Conservation (phyloP, 2,113 vertebrate genomes). For the Raja brachyura region DNA sequence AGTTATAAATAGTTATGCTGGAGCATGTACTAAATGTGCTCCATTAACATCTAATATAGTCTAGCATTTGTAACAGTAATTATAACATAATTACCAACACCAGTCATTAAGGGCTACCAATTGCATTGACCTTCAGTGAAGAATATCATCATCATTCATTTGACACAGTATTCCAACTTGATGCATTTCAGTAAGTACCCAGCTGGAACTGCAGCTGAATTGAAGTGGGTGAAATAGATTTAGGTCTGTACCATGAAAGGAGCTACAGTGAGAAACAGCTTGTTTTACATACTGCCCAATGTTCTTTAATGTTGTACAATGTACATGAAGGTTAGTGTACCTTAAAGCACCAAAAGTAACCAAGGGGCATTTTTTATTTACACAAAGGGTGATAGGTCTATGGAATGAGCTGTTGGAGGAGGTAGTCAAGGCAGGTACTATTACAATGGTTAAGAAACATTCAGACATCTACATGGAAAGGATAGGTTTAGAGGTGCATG, state of each 20-base stretch:
- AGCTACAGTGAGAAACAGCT: not conserved
- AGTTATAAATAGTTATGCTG: not conserved
- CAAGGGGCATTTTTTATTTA: no score
- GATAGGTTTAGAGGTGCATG: no score
- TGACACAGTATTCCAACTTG: not conserved
- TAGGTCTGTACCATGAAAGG: not conserved
- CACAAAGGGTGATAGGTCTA: no score
- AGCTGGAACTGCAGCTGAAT: not conserved
- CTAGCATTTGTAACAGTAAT: not conserved
- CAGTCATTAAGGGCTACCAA: not conserved
- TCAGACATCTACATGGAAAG: no score
- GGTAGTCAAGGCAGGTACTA: no score
- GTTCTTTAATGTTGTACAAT: not conserved
- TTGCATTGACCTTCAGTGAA: not conserved
- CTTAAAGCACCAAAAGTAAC: no score
- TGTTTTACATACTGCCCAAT: not conserved
- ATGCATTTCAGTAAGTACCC: not conserved
- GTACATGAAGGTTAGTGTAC: no score
- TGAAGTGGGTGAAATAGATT: not conserved
- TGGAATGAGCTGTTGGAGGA: no score
- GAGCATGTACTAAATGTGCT: not conserved
- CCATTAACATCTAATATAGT: constrained; percentile 12
- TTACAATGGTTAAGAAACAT: no score
- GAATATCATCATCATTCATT: not conserved
- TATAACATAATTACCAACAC: not conserved